These are phyloP conservation scores for Sander vitreus DNA, from an alignment of 2,113 vertebrate species.

Conservation along the genomic window DNA sequence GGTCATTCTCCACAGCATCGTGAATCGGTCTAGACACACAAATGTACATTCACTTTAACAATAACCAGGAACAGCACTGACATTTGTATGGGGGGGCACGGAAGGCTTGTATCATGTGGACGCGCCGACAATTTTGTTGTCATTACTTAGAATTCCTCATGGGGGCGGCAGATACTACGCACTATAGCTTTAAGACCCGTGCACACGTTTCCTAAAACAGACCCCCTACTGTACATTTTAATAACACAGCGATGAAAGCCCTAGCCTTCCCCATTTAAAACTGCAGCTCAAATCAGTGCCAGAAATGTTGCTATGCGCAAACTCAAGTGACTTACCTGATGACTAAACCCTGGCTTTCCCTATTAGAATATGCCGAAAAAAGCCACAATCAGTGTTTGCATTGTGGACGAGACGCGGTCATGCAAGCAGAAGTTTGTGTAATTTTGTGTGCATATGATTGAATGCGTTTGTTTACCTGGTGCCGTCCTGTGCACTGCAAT, in stretches of 20 bases:
- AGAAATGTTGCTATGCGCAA: slow-evolving; percentile 15
- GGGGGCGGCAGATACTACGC: no score
- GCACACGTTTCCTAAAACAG: slow-evolving; percentile 34
- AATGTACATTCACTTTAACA: neutral
- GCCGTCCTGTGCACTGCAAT: slow-evolving; percentile 97
- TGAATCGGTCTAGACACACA: slow-evolving; percentile 89
- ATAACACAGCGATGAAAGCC: slow-evolving; percentile 36
- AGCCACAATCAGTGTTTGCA: neutral
- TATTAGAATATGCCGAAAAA: neutral
- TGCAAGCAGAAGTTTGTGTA: neutral
- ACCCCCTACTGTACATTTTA: slow-evolving; percentile 51
- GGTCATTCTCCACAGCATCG: slow-evolving; percentile 95
- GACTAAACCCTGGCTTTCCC: slow-evolving; percentile 13
- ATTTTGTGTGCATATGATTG: neutral
- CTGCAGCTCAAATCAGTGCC: slow-evolving; percentile 43
- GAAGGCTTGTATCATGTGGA: no score
- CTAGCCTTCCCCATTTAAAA: slow-evolving; percentile 18
- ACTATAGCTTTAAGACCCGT: slow-evolving; percentile 6
- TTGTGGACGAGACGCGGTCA: neutral
- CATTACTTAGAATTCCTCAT: no score
- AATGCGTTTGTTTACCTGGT: slow-evolving; percentile 86
- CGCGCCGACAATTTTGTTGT: no score
- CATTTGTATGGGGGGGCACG: neutral
- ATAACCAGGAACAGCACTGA: neutral
- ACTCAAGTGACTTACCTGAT: slow-evolving; percentile 2